Evolutionary conservation across 2,888 invertebrate species (phyloP).

Genomic region (Synergus itoensis): DNA sequence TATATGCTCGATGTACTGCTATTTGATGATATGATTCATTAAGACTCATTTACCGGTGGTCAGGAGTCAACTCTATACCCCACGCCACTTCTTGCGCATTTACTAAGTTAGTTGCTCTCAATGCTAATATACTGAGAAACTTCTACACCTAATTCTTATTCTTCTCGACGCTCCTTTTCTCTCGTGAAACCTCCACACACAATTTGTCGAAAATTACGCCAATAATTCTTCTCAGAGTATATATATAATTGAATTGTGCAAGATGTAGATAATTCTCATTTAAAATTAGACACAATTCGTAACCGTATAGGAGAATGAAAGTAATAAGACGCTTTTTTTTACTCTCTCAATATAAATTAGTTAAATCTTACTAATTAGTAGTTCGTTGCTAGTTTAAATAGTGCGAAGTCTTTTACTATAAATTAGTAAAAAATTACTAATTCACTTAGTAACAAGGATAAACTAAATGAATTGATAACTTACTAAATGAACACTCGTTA

Average conservation of each 20-base stretch:
- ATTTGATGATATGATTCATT: slow-evolving; percentile 27
- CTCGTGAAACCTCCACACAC: background rate
- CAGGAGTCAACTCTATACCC: slow-evolving; percentile 38
- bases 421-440: no score
- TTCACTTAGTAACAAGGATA: no score
- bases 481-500: no score
- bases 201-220: background rate
- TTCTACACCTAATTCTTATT: background rate
- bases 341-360: no score
- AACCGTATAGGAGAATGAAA: background rate
- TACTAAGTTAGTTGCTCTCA: background rate
- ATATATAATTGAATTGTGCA: background rate
- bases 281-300: background rate
- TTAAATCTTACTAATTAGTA: no score
- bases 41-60: slow-evolving; percentile 41
- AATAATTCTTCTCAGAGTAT: background rate
- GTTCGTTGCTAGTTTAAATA: no score
- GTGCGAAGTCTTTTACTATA: no score
- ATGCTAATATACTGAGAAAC: background rate
- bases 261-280: background rate
- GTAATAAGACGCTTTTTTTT: no score
- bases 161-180: background rate
- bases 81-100: background rate
- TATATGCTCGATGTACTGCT: slow-evolving; percentile 11
- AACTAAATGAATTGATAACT: no score